Evolutionary conservation across 2,797 vertebrate genomes (phyloP), one percentile per base, ranked within the genome.

Genomic region (Lacerta agilis): DNA sequence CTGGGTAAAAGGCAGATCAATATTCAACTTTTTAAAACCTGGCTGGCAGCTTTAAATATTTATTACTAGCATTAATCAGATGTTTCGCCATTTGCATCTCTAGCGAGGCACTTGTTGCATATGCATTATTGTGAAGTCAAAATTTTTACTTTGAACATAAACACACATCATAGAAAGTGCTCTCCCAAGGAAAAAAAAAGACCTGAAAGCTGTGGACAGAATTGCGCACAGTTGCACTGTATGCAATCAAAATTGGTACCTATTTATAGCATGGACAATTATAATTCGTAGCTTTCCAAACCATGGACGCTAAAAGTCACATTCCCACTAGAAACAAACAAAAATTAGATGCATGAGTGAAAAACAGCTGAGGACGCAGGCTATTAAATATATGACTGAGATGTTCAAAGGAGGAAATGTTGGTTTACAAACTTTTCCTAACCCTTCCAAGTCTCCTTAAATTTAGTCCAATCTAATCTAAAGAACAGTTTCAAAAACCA

Each of bases 101-200:
- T 78, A 94, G 90, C 84, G 72, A 87, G n/a, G 58, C 66, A 95
- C 83, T 94, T 92, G 92, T 85, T 94, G 93, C 92, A 86, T 89
- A 94, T 92, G 91, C 95, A 94, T 82, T 91, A 88, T 87, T 88
- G 49, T 67, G 78, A 93, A 95, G 92, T 89, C 33, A 80, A 88
- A 92, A 91, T 5, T 43, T 64, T 89, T 94, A 93, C 92, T 91
- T 82, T 79, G 91, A 89, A 82, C 94, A 94, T 82, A 72, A 33
- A 5, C 45, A 76, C 90, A 71, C 55, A 8, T 29, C 9, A 5
- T 5, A 66, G 29, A 49, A 49, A 49, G 49, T 49, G 49, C 49
- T 49, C 49, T 49, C 49, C 49, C 49, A 49, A 49, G 3, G 49
- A 49, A 49, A 49, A 49, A 49, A 43, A 49, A 49, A 49, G 13